Percentiles rank a stretch among this genome's conserved stretches.
phyloP scores from a whole-genome alignment of 2,113 vertebrate genomes.

The Antechinus flavipes region DNA sequence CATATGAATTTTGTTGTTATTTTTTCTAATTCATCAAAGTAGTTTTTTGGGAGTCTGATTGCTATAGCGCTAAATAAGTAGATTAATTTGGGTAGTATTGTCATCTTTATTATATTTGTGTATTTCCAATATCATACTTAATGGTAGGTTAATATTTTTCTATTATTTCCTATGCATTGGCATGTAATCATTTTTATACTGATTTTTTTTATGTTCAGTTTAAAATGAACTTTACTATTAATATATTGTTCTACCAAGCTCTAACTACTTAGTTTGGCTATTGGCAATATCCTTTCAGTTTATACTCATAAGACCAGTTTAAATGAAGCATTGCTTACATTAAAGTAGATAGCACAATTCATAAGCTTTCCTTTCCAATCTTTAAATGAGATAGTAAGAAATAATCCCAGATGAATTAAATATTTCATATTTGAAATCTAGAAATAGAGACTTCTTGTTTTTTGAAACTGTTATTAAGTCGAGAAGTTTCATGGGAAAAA shows the following conservation, averaged over 20 bases:
- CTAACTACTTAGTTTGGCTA: background rate
- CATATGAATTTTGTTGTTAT: too few species aligned
- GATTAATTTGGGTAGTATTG: too few species aligned
- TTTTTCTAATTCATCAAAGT: too few species aligned
- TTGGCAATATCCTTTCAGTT: background rate
- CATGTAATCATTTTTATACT: background rate
- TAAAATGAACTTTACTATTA: background rate
- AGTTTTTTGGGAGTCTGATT: too few species aligned
- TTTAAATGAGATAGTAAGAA: background rate
- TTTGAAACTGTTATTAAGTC: background rate
- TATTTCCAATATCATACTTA: background rate
- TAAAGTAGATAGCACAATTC: background rate
- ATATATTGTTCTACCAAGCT: background rate
- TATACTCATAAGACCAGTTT: background rate
- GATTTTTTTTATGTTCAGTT: background rate
- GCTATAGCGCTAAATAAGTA: too few species aligned
- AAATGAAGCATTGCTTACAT: background rate
- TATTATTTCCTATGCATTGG: background rate
- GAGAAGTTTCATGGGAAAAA: slow-evolving; percentile 4
- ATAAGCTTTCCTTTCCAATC: background rate
- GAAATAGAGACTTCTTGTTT: background rate
- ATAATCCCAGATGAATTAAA: background rate
- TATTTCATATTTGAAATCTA: slow-evolving; percentile 8
- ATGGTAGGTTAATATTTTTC: background rate
- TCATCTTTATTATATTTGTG: too few species aligned